These are phyloP conservation scores for Drosophila nr. fundita DNA, from an alignment of 2,888 invertebrate genomes.

Conservation along the genomic window DNA sequence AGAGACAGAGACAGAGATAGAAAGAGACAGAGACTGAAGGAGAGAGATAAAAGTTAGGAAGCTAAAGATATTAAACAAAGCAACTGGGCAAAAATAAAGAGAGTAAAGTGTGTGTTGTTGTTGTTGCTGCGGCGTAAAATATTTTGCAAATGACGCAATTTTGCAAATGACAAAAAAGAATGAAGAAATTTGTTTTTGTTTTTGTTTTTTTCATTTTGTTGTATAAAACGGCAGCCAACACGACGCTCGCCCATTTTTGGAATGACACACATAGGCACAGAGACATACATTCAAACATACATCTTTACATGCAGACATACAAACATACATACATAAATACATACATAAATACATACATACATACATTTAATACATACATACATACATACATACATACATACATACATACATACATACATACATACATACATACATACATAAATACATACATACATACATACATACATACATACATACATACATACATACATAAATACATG, in stretches of 20 bases:
- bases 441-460: neutral
- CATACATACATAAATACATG: too few relatives aligned
- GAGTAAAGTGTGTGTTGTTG: conserved; percentile 13
- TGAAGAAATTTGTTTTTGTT: conserved; percentile 17
- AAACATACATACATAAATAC: neutral
- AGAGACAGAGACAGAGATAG: neutral
- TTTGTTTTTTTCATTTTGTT: neutral
- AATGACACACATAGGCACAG: conserved; percentile 25
- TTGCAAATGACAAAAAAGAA: conserved; percentile 44
- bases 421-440: neutral
- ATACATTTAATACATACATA: neutral
- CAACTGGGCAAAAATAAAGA: conserved; percentile 17
- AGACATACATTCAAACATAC: neutral
- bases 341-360: neutral
- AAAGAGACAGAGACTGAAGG: neutral
- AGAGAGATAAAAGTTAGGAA: conserved; percentile 2
- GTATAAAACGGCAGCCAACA: conserved; percentile 59
- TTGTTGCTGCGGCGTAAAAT: conserved; percentile 43
- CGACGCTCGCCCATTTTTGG: conserved; percentile 70
- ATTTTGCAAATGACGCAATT: conserved; percentile 76
- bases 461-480: neutral
- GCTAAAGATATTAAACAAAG: conserved; percentile 31
- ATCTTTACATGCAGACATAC: neutral
- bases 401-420: neutral
- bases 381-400: neutral